Evolutionary conservation across 2,113 vertebrate species (phyloP), one percentile per base, ranked within the genome.

Genomic region (Prinia subflava): DNA sequence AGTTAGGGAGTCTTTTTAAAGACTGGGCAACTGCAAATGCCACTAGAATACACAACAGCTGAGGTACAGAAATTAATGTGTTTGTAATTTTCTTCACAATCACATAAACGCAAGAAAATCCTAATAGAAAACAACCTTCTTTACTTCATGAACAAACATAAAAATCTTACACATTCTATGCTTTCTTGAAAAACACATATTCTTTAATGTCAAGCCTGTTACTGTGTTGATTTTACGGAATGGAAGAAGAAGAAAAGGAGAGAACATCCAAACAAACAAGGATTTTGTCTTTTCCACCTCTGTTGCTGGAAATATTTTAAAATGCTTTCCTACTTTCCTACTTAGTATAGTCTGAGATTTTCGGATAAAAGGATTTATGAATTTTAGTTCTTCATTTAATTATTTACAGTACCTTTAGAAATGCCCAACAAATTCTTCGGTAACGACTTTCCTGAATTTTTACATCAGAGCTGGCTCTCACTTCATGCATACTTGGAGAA

Each of bases 351-450:
- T 27, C 27, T 42, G 9, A 19, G 11, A 79, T n/a, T 78, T 88
- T 73, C 47, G 82, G 4, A 62, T 39, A 70, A 63, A 65, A 85
- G 21, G 1, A 47, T 64, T 57, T 37, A 35, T 19, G 15, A 33
- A 39, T 47, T 57, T 49, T 53, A 8, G 42, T 95, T 90, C 30
- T 88, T 89, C 33, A 57, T 91, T 76, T 33, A 73, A 67, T 64
- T 69, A 76, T 37, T 42, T 47, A 84, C 83, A 70, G 52, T 97
- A 99, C 99, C 99, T 99, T 99, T 47, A 99, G 97, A 98, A 99
- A 99, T 16, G 99, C 99, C 99, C 99, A 99, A 7, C 99, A 99
- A 64, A 99, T 98, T 97, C 99, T 99, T 67, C 98, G 98, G 96
- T 99, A 99, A 77, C 97, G 98, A 86, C 97, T 86, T 71, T 98